Evolutionary conservation across 2,113 vertebrate genomes (phyloP), one percentile per base, ranked within the genome.

Genomic region (Alaudala cheleensis): DNA sequence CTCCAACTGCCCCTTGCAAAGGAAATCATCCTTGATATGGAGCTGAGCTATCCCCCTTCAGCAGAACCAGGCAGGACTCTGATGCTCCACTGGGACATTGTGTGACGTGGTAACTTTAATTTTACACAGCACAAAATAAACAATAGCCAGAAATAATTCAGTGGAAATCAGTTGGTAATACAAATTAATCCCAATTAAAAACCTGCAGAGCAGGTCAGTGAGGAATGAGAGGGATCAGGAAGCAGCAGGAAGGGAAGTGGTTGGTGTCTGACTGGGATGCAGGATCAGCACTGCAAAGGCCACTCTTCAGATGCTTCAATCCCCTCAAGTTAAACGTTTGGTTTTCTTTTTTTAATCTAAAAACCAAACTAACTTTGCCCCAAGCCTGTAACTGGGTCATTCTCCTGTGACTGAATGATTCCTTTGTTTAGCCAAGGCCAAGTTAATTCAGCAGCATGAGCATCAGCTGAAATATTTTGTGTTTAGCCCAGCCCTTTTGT

Each of bases 391-490:
- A 85, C 67, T 88, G 92, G 79, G 72, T 91, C 83, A 40, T 79
- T 95, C 84, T 92, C 57, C 80, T 85, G 81, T 26, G 64, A 34
- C 74, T 97, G 90, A 96, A 97, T 88, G 93, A 67, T 54, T 81
- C 81, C 94, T 97, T 97, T 97, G 95, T 97, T 81, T 40, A 42
- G 28, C 84, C 51, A 42, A 64, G 47, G 57, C 86, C 74, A 60
- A 72, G 81, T 84, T 88, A 91, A 93, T 82, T 70, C 92, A 94
- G 90, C 88, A 80, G 16, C 66, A 10, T 2, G 61, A 96, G 67
- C 86, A 62, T 69, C 88, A 69, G 8, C 49, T 72, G 78, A 86
- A 91, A 65, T 71, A 71, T 57, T 50, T 62, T 34, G 50, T 31
- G 22, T 71, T 64, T 20, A 20, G 54, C 37, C 49, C 89, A 50